Percentiles rank a stretch among this genome's conserved stretches.
Conservation (phyloP, 2,113 vertebrate species). For the Lepidothrix coronata region DNA sequence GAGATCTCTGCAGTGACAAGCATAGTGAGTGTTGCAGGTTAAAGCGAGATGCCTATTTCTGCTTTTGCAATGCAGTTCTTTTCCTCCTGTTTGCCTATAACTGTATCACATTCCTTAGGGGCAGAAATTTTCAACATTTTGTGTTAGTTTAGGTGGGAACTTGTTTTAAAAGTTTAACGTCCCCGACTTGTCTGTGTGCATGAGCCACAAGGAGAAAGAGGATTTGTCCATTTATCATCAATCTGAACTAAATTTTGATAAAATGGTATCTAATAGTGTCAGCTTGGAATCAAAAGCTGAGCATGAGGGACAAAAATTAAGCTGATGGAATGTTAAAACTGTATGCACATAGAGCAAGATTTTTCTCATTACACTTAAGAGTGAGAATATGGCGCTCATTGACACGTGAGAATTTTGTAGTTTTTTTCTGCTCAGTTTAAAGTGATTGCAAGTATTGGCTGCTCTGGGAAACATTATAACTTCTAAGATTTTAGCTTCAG, state of each 20-base stretch:
- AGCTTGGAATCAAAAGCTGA: background rate
- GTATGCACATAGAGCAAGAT: background rate
- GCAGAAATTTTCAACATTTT: background rate
- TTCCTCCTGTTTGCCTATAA: background rate
- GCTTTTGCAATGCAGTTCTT: background rate
- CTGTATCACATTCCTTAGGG: background rate
- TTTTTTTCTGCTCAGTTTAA: background rate
- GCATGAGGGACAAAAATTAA: background rate
- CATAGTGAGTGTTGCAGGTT: background rate
- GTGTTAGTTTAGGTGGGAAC: background rate
- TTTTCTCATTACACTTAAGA: background rate
- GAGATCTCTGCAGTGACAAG: background rate
- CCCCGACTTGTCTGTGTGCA: background rate
- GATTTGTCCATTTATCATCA: background rate
- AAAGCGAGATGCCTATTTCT: background rate
- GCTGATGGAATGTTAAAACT: background rate
- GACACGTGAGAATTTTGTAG: background rate
- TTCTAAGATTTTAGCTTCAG: background rate
- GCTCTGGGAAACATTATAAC: background rate
- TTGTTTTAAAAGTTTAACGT: background rate
- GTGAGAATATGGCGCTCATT: background rate
- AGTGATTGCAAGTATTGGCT: background rate
- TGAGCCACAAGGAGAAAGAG: background rate
- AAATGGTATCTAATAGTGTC: background rate
- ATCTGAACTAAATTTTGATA: background rate